Conservation (phyloP, 2,797 vertebrate genomes). For the Agapornis canus region DNA sequence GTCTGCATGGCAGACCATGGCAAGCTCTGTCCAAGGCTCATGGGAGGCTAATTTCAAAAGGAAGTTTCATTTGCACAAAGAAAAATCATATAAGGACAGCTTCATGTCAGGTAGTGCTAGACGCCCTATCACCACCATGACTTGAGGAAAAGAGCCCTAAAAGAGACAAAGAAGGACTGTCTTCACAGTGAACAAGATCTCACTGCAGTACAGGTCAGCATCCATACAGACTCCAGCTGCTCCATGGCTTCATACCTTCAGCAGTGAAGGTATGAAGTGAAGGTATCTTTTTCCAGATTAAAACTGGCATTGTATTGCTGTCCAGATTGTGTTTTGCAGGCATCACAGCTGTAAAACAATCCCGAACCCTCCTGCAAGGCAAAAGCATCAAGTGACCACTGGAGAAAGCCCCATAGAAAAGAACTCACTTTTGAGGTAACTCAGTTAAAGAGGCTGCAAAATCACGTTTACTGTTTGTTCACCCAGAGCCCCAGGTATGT, state of each 20-base stretch:
- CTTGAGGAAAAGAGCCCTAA: background rate
- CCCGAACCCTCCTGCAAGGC: background rate
- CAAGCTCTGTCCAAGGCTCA: background rate
- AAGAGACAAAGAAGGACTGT: background rate
- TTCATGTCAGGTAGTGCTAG: background rate
- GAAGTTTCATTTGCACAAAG: background rate
- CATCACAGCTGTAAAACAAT: background rate
- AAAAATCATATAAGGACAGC: background rate
- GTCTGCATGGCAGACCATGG: background rate
- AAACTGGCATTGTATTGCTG: background rate
- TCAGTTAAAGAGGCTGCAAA: background rate
- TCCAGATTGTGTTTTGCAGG: background rate
- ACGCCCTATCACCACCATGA: background rate
- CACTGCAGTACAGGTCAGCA: background rate
- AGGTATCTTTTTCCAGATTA: background rate
- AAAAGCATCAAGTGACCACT: background rate
- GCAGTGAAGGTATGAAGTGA: background rate
- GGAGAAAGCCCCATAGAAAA: background rate
- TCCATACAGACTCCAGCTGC: background rate
- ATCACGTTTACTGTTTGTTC: background rate
- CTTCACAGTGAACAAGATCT: background rate
- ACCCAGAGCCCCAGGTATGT: background rate
- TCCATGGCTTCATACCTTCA: rapidly evolving
- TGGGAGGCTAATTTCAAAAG: background rate
- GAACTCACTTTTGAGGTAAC: background rate